Evolutionary conservation across 2,888 invertebrate genomes (phyloP).

Genomic region (Vandiemenella viatica): DNA sequence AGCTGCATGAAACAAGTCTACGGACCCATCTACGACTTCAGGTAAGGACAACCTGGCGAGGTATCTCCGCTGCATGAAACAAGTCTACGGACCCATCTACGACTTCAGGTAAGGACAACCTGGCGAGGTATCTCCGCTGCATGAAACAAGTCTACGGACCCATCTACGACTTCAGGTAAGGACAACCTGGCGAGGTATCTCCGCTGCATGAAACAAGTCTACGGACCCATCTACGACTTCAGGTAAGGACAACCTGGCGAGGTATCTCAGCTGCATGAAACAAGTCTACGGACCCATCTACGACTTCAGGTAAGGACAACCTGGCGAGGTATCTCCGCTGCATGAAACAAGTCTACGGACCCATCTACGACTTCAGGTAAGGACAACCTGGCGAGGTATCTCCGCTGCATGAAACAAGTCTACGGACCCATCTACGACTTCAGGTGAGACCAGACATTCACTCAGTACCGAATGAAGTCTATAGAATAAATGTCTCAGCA

Average conservation of each 20-base stretch:
- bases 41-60: conserved; percentile 48
- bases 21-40: conserved; percentile 69
- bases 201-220: conserved; percentile 64
- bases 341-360: conserved; percentile 66
- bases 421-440: conserved; percentile 72
- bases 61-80: conserved; percentile 63
- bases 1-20: conserved; percentile 69
- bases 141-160: conserved; percentile 69
- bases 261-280: conserved; percentile 64
- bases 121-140: conserved; percentile 60
- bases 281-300: conserved; percentile 67
- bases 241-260: conserved; percentile 59
- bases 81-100: conserved; percentile 64
- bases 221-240: conserved; percentile 69
- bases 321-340: conserved; percentile 61
- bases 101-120: conserved; percentile 64
- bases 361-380: conserved; percentile 71
- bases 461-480: no score
- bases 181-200: conserved; percentile 59
- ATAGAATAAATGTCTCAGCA: no score
- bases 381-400: conserved; percentile 55
- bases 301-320: conserved; percentile 73
- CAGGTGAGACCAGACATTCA: no score
- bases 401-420: conserved; percentile 66
- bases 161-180: conserved; percentile 69